Conservation (phyloP, 2,113 vertebrate genomes). For the Vulpes ferrilata region DNA sequence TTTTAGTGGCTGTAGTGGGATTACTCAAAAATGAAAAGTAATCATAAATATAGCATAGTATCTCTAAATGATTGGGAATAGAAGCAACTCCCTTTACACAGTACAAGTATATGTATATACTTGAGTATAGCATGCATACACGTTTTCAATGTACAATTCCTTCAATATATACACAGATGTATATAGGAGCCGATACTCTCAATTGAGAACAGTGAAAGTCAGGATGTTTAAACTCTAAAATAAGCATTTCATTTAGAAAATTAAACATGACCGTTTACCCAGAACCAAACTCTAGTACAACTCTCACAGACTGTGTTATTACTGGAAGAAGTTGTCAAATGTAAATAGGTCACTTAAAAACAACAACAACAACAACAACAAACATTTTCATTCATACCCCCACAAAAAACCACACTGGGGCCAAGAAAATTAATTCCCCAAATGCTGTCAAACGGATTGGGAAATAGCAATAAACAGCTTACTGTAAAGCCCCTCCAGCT, state of each 20-base stretch:
- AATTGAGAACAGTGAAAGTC: conserved; percentile 55
- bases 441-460: conserved; percentile 91
- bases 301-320: conserved; percentile 72
- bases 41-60: conserved; percentile 57
- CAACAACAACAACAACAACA: neutral
- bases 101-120: conserved; percentile 3
- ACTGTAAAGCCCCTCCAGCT: conserved; percentile 90
- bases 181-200: conserved; percentile 31
- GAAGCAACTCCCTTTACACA: conserved; percentile 45
- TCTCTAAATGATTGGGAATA: conserved; percentile 18
- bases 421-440: conserved; percentile 93
- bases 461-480: conserved; percentile 91
- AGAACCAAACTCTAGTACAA: conserved; percentile 64
- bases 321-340: conserved; percentile 84
- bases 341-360: conserved; percentile 88
- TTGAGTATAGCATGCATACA: neutral
- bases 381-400: conserved; percentile 91
- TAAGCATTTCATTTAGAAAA: conserved; percentile 62
- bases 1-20: conserved; percentile 33
- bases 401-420: conserved; percentile 92
- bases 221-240: conserved; percentile 47
- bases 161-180: neutral
- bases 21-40: conserved; percentile 70
- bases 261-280: conserved; percentile 49
- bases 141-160: conserved; percentile 34